These are phyloP conservation scores for Harlomillsia oculata DNA, from an alignment of 1,140 invertebrate genomes.

Conservation along the genomic window DNA sequence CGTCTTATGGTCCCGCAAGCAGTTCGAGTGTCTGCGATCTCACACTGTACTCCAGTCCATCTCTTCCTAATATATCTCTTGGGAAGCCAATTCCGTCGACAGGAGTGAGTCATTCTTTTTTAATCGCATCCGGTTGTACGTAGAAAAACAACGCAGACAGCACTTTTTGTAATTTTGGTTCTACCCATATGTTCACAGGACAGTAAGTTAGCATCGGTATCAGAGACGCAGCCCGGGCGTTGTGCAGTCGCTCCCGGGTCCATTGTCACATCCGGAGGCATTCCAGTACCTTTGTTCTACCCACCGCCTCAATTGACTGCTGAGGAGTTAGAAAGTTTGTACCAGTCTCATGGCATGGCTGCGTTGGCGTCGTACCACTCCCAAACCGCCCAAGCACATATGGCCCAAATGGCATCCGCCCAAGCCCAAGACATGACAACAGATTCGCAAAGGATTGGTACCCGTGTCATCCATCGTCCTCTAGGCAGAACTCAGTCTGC, in stretches of 20 bases:
- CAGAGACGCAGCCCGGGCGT: conserved; percentile 64
- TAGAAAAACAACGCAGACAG: background rate
- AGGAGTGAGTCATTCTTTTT: conserved; percentile 33
- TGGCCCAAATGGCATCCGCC: conserved; percentile 5
- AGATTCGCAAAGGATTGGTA: conserved; percentile 3
- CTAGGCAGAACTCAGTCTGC: conserved; percentile 70
- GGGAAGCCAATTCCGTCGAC: conserved; percentile 56
- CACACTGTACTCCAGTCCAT: conserved; percentile 82
- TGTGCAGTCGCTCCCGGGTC: conserved; percentile 47
- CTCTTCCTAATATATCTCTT: conserved; percentile 90
- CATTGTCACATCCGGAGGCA: conserved; percentile 58
- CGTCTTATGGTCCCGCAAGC: conserved; percentile 31
- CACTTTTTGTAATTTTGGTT: background rate
- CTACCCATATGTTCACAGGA: conserved; percentile 25
- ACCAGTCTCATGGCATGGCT: conserved; percentile 30
- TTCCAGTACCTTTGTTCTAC: conserved; percentile 63
- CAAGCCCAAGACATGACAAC: conserved; percentile 12
- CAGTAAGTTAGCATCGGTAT: conserved; percentile 51
- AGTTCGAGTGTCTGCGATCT: conserved; percentile 52
- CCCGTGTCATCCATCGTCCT: conserved; percentile 1
- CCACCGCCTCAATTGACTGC: conserved; percentile 48
- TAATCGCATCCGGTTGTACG: no score
- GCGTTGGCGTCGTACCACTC: conserved; percentile 30
- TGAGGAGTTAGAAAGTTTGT: conserved; percentile 27
- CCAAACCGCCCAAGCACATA: conserved; percentile 14